Percentiles rank a stretch among this genome's conserved stretches.
Conservation (phyloP, 2,113 vertebrate genomes). For the Heterochromis multidens region DNA sequence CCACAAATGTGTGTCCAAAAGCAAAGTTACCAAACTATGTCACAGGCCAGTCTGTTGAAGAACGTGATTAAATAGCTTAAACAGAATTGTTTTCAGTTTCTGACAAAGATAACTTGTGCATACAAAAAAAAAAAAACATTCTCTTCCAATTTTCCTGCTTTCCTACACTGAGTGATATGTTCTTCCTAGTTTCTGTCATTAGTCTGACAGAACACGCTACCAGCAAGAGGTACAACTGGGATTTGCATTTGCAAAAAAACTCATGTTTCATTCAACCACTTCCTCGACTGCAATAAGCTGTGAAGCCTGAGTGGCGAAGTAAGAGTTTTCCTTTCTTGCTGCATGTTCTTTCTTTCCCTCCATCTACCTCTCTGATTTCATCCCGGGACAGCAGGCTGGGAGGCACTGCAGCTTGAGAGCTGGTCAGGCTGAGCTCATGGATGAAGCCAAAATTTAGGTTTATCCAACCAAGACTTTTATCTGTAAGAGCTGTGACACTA, state of each 20-base stretch:
- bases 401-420: slow-evolving; percentile 6
- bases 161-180: background rate
- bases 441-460: slow-evolving; percentile 11
- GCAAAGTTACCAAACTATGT: background rate
- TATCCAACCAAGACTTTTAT: slow-evolving; percentile 19
- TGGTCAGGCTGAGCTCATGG: slow-evolving; percentile 18
- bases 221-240: background rate
- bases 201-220: background rate
- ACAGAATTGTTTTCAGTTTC: background rate
- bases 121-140: background rate
- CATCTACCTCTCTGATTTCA: background rate
- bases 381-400: slow-evolving; percentile 33
- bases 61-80: background rate
- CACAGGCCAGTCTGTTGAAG: too few species aligned
- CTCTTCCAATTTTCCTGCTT: background rate
- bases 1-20: background rate
- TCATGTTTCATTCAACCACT: slow-evolving; percentile 11
- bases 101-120: background rate
- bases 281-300: slow-evolving; percentile 18
- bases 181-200: background rate
- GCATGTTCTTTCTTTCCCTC: slow-evolving; percentile 5
- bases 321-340: slow-evolving; percentile 23
- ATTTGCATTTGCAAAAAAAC: background rate
- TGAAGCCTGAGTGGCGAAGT: slow-evolving; percentile 29
- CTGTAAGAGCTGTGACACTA: background rate